Conservation (phyloP, 2,113 vertebrate genomes). For the Triplophysa rosa region DNA sequence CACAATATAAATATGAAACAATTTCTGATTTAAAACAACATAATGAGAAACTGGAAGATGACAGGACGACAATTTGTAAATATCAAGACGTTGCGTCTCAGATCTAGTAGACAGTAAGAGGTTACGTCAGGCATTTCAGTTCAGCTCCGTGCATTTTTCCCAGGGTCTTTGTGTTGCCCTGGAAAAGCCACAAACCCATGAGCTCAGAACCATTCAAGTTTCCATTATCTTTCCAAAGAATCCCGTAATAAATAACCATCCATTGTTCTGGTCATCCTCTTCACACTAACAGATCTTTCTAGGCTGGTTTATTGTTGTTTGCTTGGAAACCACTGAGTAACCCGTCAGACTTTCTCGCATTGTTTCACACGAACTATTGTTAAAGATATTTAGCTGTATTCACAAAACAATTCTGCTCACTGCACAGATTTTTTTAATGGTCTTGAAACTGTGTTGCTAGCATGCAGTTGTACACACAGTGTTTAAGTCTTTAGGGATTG, state of each 20-base stretch:
- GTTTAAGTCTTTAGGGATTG: background rate
- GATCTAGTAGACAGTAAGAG: too few species aligned
- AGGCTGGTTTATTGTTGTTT: conserved; percentile 22
- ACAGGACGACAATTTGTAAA: too few species aligned
- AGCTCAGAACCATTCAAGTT: background rate
- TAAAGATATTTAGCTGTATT: too few species aligned
- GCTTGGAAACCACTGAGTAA: conserved; percentile 4
- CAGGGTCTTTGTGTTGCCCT: background rate
- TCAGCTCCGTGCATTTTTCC: background rate
- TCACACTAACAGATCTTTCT: background rate
- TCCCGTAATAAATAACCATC: background rate
- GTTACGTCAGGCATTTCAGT: too few species aligned
- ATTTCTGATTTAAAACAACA: background rate
- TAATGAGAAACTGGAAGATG: background rate
- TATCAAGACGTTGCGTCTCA: too few species aligned
- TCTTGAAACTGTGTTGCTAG: too few species aligned
- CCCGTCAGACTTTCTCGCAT: background rate
- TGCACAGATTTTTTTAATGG: too few species aligned
- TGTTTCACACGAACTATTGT: too few species aligned
- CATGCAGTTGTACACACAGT: background rate
- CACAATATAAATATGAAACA: background rate
- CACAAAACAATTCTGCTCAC: too few species aligned
- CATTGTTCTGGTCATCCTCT: background rate
- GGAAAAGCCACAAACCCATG: background rate
- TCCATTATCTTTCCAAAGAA: background rate